Base-by-base conservation (phyloP, 2,888 invertebrate genomes). In the Schizotus pectinicornis region DNA sequence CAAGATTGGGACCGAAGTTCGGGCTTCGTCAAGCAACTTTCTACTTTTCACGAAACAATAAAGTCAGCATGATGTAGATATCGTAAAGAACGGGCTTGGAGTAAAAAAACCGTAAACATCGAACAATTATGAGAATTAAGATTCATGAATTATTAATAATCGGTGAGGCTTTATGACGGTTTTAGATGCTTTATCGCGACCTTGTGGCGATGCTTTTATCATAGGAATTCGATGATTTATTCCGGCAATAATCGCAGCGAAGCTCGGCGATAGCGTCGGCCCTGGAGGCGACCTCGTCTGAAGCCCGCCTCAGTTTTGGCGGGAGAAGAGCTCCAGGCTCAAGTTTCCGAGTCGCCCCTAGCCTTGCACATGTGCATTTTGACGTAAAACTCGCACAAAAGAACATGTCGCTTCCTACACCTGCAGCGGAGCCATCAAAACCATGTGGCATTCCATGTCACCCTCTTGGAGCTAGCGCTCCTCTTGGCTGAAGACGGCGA, bases 131-230 rank as follows among this genome's bases (percentile, higher is more conserved):
- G 39, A 13, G 30, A 22, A 14, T 22, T 22, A n/a, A n/a, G 8
- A 8, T 13, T 39, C 39, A 39, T 39, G 39, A 39, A 39, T 39
- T 41, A 41, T 41, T 41, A 7, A 41, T 41, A 13, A 22, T 41
- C 31, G 7, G 22, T 30, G 8, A 13, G 22, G n/a, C 11, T 35
- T 35, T 9, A 9, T n/a, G 36, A 8, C 2, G 22, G 9, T 22
- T 7, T 14, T 8, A 41, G 31, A 31, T 42, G 31, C 32, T 42
- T 31, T 12, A 42, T 22, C 42, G 32, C 22, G 31, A 42, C 30
- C 7, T 7, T 31, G 30, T 7, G n/a, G 12, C 30, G 32, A 11
- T 42, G 11, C 32, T 42, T 32, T 43, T 9, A 12, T 31, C 12
- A 32, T 12, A 35, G 33, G 7, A 43, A 31, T 30, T 31, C 42